Base-by-base conservation (phyloP, 2,797 vertebrate species). In the Thalassophryne amazonica region DNA sequence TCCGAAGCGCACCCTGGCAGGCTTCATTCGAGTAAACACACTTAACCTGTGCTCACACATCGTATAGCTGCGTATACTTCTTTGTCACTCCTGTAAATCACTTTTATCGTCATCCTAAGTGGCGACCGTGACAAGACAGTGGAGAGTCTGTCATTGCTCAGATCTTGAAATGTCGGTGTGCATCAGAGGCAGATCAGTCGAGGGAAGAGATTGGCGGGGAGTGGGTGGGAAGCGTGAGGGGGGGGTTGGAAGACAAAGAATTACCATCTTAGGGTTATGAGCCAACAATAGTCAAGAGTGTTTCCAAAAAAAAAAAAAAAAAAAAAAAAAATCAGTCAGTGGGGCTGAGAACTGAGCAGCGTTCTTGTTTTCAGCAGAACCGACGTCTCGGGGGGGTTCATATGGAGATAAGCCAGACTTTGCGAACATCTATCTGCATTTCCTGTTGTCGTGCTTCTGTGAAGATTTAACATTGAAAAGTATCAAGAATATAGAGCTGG, bases 361-460 rank as follows among this genome's bases (percentile, higher is more conserved):
- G 34, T 51, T 65, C 40, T 71, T 86, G 73, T 76, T 76, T 76
- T 74, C 74, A 57, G 56, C 54, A 43, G 60, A 56, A 56, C 56
- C 63, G 46, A 1, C 3, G 3, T 84, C 82, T 77, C 81, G 1
- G 29, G 80, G 73, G 76, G n/a, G n/a, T n/a, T 79, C 62, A 28
- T 81, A 77, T 78, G 74, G 61, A 84, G 77, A 82, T 81, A 58
- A 77, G 68, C 49, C 66, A 57, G 72, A 75, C 40, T 79, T 70
- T 78, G 67, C 61, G 78, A 83, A 83, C 78, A 78, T 81, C 51
- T 71, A 64, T 87, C 77, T 87, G 81, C 81, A 83, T 84, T n/a
- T n/a, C n/a, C n/a, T n/a, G n/a, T n/a, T n/a, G n/a, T n/a, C n/a
- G n/a, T n/a, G n/a, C n/a, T n/a, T n/a, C n/a, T n/a, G n/a, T n/a